Evolutionary conservation across 2,113 vertebrate species (phyloP), one percentile per base, ranked within the genome.

Genomic region (Hemiprocne comata): DNA sequence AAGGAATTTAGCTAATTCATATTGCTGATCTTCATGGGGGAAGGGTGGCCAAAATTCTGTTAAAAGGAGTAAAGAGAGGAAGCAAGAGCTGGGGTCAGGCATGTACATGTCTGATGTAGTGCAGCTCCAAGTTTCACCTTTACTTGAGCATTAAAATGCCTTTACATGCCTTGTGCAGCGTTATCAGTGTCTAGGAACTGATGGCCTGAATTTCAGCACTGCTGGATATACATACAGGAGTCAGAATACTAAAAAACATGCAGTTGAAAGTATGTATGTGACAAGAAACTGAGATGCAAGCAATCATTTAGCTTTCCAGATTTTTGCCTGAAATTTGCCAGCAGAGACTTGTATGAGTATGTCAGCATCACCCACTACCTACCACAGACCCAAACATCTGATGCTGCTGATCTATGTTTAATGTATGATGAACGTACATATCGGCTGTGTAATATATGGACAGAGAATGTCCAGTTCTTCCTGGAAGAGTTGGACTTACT

Each of bases 1-100:
- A 64, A 94, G 69, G 90, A 96, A 96, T 96, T 90, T 38, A 26
- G 61, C 86, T 80, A 88, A 93, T 93, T 95, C 88, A 44, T 60
- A 86, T 95, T 42, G n/a, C 0, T 4, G 88, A 89, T 86, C 84
- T 84, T 71, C 72, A 60, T 74, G 79, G 88, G 78, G 85, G 75
- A 83, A 77, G 87, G 82, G 90, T 83, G 78, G 25, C n/a, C 8
- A 4, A 51, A 70, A 21, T 20, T 31, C 64, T 55, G 40, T 17
- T 51, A 19, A 55, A 82, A 42, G 51, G 38, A 58, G 53, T 11
- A 13, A 64, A 65, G 70, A 50, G 40, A 87, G 31, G 42, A 83
- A 88, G 74, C 15, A 55, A 31, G 82, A 64, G 46, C 78, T 48
- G 65, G 51, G 73, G 38, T 34, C 78, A 86, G 60, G 51, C 42